phyloP scores from a whole-genome alignment of 2,113 vertebrate genomes.

The Lepus timidus region DNA sequence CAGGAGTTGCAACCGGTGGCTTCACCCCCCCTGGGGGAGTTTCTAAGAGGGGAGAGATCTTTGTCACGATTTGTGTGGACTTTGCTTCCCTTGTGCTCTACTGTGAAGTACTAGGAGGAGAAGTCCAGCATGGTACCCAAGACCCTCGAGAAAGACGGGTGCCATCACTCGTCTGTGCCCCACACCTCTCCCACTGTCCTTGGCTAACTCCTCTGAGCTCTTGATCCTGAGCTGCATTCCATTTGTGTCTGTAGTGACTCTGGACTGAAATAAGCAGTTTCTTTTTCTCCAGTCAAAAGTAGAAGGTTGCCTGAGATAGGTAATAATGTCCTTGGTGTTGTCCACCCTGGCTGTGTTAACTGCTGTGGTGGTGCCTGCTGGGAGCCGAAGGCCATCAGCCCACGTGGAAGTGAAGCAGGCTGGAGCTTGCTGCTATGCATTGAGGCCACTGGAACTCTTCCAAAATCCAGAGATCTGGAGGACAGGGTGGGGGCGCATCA shows the following conservation, averaged over 20 bases:
- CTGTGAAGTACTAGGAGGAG: slow-evolving; percentile 21
- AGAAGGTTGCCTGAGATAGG: slow-evolving; percentile 51
- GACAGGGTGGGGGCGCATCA: not conserved
- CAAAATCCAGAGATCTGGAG: not conserved
- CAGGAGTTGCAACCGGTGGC: too few relatives aligned
- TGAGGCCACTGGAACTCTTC: slow-evolving; percentile 39
- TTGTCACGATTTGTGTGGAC: not conserved
- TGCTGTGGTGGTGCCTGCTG: slow-evolving; percentile 41
- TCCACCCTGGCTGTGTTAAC: not conserved
- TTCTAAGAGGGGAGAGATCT: not conserved
- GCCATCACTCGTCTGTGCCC: too few relatives aligned
- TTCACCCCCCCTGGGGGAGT: not conserved
- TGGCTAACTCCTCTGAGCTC: slow-evolving; percentile 45
- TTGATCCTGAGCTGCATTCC: slow-evolving; percentile 30
- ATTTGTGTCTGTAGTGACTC: slow-evolving; percentile 44
- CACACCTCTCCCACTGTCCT: not conserved
- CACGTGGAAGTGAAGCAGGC: not conserved
- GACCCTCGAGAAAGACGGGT: not conserved
- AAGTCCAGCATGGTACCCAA: not conserved
- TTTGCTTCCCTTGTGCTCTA: not conserved
- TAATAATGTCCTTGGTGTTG: not conserved
- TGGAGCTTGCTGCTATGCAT: not conserved
- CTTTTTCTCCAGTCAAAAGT: slow-evolving; percentile 52
- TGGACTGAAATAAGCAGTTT: slow-evolving; percentile 55
- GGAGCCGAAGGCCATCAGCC: slow-evolving; percentile 5